Conservation (phyloP, 2,113 vertebrate genomes). For the Cygnus atratus region DNA sequence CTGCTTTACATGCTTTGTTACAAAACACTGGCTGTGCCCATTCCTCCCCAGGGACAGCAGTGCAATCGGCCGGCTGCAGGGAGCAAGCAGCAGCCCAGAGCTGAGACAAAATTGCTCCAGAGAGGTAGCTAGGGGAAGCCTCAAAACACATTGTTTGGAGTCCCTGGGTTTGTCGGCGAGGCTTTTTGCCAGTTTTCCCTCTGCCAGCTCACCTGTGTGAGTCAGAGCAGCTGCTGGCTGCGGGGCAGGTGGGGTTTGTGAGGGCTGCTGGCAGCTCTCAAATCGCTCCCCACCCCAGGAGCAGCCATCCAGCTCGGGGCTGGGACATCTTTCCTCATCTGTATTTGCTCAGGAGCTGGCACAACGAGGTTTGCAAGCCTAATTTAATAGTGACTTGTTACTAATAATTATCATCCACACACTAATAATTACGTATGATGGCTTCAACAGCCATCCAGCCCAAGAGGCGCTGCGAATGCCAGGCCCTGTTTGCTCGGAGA, state of each 20-base stretch:
- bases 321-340: background rate
- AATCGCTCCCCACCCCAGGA: background rate
- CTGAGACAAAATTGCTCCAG: background rate
- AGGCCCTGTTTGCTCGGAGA: background rate
- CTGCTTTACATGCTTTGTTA: background rate
- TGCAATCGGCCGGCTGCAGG: background rate
- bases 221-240: rapidly evolving
- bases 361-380: slow-evolving; percentile 42
- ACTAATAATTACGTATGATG: background rate
- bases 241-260: background rate
- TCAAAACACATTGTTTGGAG: background rate
- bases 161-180: background rate
- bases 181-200: background rate
- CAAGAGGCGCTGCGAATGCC: background rate
- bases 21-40: background rate
- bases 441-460: background rate
- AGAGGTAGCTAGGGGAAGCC: background rate
- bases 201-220: background rate
- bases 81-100: background rate
- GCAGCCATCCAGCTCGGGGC: background rate
- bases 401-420: slow-evolving; percentile 13
- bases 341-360: background rate
- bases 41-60: background rate
- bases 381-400: slow-evolving; percentile 9
- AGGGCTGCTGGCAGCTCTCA: background rate